Evolutionary conservation across 2,888 invertebrate genomes (phyloP).

Genomic region (Hyposoter didymator): DNA sequence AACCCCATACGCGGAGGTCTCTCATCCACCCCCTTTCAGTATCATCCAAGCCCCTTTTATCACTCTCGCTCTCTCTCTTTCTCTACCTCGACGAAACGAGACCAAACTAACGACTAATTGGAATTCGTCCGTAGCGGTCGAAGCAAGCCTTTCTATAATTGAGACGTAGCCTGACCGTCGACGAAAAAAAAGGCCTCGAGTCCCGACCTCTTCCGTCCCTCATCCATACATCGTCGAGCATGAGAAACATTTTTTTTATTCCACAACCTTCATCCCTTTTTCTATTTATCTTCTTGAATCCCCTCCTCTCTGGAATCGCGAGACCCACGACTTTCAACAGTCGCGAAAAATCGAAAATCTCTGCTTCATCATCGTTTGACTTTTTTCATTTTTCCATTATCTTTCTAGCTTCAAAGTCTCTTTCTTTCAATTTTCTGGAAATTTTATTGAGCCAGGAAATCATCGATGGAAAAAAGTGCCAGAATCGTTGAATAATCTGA

Average conservation of each 20-base stretch:
- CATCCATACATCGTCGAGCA: conserved; percentile 45
- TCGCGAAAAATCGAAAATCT: conserved; percentile 15
- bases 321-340: background rate
- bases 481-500: background rate
- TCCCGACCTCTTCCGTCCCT: conserved; percentile 15
- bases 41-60: conserved; percentile 52
- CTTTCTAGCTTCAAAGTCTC: background rate
- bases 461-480: background rate
- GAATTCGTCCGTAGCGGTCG: conserved; percentile 83
- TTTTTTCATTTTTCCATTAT: background rate
- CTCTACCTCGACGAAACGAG: conserved; percentile 80
- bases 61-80: conserved; percentile 34
- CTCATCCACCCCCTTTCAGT: conserved; percentile 56
- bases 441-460: background rate
- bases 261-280: conserved; percentile 48
- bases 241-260: conserved; percentile 57
- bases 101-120: conserved; percentile 83
- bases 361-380: background rate
- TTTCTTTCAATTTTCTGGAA: background rate
- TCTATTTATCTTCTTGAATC: conserved; percentile 18
- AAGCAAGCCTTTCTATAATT: conserved; percentile 84
- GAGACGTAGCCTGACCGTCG: conserved; percentile 83
- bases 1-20: conserved; percentile 81
- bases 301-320: conserved; percentile 12
- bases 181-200: conserved; percentile 76